Percentiles rank a stretch among this genome's conserved stretches.
Evolutionary conservation across 2,888 invertebrate genomes (phyloP).

Genomic region (Sphecodes monilicornis): DNA sequence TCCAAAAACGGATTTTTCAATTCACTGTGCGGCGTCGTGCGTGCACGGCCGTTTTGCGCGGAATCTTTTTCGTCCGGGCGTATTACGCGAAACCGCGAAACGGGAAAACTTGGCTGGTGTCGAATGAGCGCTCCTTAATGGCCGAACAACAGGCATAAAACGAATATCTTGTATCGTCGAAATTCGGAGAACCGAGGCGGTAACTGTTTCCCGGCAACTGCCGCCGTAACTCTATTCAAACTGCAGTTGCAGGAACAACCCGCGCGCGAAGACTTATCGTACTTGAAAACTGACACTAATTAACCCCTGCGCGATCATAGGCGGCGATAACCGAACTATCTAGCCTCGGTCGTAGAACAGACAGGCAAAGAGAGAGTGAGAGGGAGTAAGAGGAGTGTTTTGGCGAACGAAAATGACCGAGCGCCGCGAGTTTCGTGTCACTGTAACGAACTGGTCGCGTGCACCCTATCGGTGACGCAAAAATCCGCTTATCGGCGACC

Average conservation of each 20-base stretch:
- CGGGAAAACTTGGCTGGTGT: slow-evolving; percentile 37
- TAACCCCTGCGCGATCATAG: slow-evolving; percentile 63
- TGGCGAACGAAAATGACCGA: slow-evolving; percentile 63
- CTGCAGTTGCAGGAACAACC: slow-evolving; percentile 66
- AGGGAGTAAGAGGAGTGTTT: neutral
- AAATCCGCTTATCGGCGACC: slow-evolving; percentile 35
- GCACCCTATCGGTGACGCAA: slow-evolving; percentile 19
- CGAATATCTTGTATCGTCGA: slow-evolving; percentile 60
- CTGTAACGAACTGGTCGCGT: slow-evolving; percentile 4
- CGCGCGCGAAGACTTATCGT: slow-evolving; percentile 68
- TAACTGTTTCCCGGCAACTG: slow-evolving; percentile 68
- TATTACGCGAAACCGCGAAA: slow-evolving; percentile 2
- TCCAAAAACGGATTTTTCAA: no score
- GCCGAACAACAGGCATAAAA: slow-evolving; percentile 51
- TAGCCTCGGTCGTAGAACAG: neutral
- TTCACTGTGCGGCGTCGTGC: no score
- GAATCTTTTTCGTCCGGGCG: neutral
- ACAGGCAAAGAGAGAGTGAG: neutral
- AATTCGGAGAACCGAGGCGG: slow-evolving; percentile 51
- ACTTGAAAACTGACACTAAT: slow-evolving; percentile 74
- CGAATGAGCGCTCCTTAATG: slow-evolving; percentile 35
- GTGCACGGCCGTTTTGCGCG: slow-evolving; percentile 14
- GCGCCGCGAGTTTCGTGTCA: slow-evolving; percentile 46
- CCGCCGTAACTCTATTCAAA: slow-evolving; percentile 71
- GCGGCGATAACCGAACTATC: slow-evolving; percentile 65